phyloP scores from a whole-genome alignment of 2,113 vertebrate genomes.

The Cynocephalus volans region DNA sequence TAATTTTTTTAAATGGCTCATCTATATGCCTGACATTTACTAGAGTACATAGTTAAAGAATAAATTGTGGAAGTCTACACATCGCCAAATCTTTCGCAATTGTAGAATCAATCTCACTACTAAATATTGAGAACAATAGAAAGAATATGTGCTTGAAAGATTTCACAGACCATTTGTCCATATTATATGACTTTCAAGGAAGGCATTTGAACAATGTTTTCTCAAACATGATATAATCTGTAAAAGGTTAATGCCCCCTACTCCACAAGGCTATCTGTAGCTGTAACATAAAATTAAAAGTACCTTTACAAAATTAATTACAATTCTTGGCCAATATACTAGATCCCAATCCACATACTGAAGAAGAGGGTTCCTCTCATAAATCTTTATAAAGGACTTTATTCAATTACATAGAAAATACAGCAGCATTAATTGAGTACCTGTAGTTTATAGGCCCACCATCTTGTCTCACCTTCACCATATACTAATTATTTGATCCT shows the following conservation, averaged over 20 bases:
- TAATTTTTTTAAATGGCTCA: slow-evolving; percentile 1
- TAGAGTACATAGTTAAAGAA: neutral
- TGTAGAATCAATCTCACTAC: neutral
- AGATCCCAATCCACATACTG: neutral
- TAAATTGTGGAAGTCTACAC: neutral
- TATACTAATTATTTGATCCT: neutral
- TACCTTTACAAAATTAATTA: neutral
- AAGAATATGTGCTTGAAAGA: neutral
- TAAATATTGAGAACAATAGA: slow-evolving; percentile 6
- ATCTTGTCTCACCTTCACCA: neutral
- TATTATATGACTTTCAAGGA: neutral
- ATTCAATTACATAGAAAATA: neutral
- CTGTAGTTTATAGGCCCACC: neutral
- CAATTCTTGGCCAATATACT: neutral
- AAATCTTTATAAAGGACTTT: neutral
- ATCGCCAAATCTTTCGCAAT: neutral
- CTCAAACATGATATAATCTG: neutral
- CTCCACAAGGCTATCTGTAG: neutral
- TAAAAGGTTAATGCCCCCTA: neutral
- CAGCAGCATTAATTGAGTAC: neutral
- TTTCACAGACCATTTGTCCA: neutral
- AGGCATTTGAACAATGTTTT: slow-evolving; percentile 13
- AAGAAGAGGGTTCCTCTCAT: neutral
- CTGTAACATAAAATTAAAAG: neutral
- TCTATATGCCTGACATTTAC: neutral